Percentiles rank a stretch among this genome's conserved stretches.
phyloP scores from a whole-genome alignment of 2,888 invertebrate species.

The Sclerodermus sp. region DNA sequence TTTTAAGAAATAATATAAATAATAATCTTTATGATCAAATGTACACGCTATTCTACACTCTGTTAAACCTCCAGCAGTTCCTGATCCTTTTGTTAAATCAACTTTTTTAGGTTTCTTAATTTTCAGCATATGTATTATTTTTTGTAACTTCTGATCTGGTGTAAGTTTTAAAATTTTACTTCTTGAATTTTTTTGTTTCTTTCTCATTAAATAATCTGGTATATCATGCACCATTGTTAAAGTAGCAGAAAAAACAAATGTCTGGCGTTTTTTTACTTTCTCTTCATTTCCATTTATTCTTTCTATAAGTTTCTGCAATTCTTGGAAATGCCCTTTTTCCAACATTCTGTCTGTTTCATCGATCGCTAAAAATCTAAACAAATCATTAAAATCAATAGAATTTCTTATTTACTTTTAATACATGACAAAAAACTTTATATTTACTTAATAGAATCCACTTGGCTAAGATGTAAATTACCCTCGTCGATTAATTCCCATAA shows the following conservation, averaged over 20 bases:
- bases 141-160: slow-evolving; percentile 74
- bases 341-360: slow-evolving; percentile 99
- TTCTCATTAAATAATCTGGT: slow-evolving; percentile 71
- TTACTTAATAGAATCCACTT: slow-evolving; percentile 72
- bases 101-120: slow-evolving; percentile 90
- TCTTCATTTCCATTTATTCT: slow-evolving; percentile 73
- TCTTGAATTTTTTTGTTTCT: slow-evolving; percentile 53
- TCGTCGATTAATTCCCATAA: slow-evolving; percentile 90
- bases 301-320: slow-evolving; percentile 79
- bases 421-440: slow-evolving; percentile 1
- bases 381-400: background rate
- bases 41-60: slow-evolving; percentile 82
- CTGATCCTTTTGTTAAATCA: slow-evolving; percentile 81
- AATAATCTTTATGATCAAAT: slow-evolving; percentile 84
- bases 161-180: slow-evolving; percentile 68
- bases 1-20: slow-evolving; percentile 86
- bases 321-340: slow-evolving; percentile 93
- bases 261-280: slow-evolving; percentile 72
- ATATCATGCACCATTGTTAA: slow-evolving; percentile 88
- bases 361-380: slow-evolving; percentile 83
- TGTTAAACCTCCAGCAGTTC: slow-evolving; percentile 81
- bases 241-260: slow-evolving; percentile 97
- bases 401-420: background rate
- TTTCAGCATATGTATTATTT: slow-evolving; percentile 77
- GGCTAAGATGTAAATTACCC: slow-evolving; percentile 75